These are phyloP conservation scores for Hypercompe scribonia DNA, from an alignment of 2,888 invertebrate species.

Conservation along the genomic window DNA sequence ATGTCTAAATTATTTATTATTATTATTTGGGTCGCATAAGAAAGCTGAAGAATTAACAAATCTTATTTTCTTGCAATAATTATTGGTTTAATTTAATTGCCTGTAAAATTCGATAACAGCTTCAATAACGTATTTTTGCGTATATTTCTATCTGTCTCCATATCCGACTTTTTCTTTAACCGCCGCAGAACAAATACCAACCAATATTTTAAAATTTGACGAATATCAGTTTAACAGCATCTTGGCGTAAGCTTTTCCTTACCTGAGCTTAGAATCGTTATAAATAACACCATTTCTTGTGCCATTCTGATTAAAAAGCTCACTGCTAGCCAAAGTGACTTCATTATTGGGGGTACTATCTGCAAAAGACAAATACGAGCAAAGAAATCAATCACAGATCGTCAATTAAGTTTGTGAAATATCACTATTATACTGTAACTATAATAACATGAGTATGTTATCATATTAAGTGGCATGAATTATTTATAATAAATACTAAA, in stretches of 20 bases:
- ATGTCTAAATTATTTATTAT: too few species aligned
- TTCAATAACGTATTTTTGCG: too few species aligned
- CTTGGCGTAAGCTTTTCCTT: slow-evolving; percentile 37
- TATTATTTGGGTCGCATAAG: background rate
- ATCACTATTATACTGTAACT: background rate
- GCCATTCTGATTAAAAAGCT: slow-evolving; percentile 56
- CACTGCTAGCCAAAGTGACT: slow-evolving; percentile 64
- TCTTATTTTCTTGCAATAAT: too few species aligned
- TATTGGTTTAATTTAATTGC: too few species aligned
- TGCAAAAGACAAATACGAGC: slow-evolving; percentile 42
- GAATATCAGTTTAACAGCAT: background rate
- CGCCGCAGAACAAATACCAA: too few species aligned
- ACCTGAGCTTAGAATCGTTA: slow-evolving; percentile 66
- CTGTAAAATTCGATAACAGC: too few species aligned
- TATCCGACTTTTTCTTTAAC: background rate
- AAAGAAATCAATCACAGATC: background rate
- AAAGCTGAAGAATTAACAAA: too few species aligned
- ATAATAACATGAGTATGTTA: too few species aligned
- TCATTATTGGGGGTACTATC: slow-evolving; percentile 68
- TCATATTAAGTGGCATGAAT: too few species aligned
- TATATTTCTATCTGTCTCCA: background rate
- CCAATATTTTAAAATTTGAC: background rate
- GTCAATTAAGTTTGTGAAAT: background rate
- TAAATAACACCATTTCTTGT: slow-evolving; percentile 60
- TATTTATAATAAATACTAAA: too few species aligned